These are phyloP conservation scores for Melolontha melolontha DNA, from an alignment of 2,888 invertebrate species.

Conservation along the genomic window DNA sequence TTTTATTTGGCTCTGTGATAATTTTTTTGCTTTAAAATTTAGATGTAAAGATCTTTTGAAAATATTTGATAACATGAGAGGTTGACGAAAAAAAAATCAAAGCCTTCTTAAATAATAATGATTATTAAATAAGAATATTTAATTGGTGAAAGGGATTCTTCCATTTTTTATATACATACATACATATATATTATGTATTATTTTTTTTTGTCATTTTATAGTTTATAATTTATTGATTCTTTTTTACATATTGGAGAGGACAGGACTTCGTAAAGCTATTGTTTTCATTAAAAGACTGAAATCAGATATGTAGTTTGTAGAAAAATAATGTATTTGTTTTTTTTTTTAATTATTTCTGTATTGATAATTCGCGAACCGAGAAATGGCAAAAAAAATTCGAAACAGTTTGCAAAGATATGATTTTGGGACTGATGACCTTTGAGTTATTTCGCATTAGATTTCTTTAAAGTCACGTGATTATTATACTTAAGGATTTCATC, in stretches of 20 bases:
- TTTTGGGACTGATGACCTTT: conserved; percentile 33
- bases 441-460: neutral
- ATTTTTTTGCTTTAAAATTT: conserved; percentile 53
- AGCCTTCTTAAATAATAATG: conserved; percentile 48
- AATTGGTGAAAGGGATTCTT: conserved; percentile 54
- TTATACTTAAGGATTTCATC: neutral
- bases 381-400: conserved; percentile 23
- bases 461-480: conserved; percentile 16
- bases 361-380: conserved; percentile 20
- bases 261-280: conserved; percentile 54
- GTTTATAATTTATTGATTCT: conserved; percentile 51
- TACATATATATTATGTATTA: conserved; percentile 46
- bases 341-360: conserved; percentile 25
- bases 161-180: conserved; percentile 51
- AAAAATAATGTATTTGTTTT: conserved; percentile 41
- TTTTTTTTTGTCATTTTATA: conserved; percentile 50
- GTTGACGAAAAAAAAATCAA: conserved; percentile 47
- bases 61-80: conserved; percentile 42
- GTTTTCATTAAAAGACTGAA: conserved; percentile 58
- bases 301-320: conserved; percentile 50
- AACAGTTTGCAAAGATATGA: conserved; percentile 15
- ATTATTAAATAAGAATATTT: conserved; percentile 44
- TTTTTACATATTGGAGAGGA: conserved; percentile 53
- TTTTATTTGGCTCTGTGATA: conserved; percentile 56
- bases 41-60: conserved; percentile 40